phyloP scores from a whole-genome alignment of 2,797 vertebrate genomes.

The Bovichtus diacanthus region DNA sequence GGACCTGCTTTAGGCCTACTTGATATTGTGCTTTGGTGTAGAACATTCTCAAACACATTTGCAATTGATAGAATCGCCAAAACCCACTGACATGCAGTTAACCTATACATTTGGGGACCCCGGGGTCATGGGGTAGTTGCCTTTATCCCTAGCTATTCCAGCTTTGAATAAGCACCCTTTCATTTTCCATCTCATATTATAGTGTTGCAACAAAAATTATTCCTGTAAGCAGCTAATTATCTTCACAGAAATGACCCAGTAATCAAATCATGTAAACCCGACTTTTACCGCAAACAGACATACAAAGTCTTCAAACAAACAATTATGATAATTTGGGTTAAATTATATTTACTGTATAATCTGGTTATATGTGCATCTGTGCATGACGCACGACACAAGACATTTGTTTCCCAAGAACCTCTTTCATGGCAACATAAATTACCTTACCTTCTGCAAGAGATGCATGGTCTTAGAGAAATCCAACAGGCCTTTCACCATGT shows the following conservation, averaged over 20 bases:
- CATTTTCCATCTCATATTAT: background rate
- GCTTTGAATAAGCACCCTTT: background rate
- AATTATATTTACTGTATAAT: conserved; percentile 5
- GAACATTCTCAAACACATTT: background rate
- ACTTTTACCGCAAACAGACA: background rate
- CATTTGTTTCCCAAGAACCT: no score
- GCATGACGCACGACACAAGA: background rate
- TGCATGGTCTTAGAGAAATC: no score
- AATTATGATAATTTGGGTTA: conserved; percentile 11
- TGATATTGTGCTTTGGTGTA: background rate
- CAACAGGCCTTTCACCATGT: background rate
- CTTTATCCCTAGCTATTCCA: no score
- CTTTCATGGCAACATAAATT: no score
- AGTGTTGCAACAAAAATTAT: background rate
- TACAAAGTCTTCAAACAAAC: background rate
- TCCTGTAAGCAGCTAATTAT: background rate
- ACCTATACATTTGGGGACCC: background rate
- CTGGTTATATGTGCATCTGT: background rate
- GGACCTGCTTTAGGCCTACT: background rate
- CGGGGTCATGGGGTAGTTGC: no score
- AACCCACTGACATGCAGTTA: background rate
- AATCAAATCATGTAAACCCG: conserved; percentile 5
- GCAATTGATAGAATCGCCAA: background rate
- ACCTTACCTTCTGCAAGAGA: no score
- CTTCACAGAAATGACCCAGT: background rate